Evolutionary conservation across 2,797 vertebrate species (phyloP), one percentile per base, ranked within the genome.

Genomic region (Antrozous pallidus): DNA sequence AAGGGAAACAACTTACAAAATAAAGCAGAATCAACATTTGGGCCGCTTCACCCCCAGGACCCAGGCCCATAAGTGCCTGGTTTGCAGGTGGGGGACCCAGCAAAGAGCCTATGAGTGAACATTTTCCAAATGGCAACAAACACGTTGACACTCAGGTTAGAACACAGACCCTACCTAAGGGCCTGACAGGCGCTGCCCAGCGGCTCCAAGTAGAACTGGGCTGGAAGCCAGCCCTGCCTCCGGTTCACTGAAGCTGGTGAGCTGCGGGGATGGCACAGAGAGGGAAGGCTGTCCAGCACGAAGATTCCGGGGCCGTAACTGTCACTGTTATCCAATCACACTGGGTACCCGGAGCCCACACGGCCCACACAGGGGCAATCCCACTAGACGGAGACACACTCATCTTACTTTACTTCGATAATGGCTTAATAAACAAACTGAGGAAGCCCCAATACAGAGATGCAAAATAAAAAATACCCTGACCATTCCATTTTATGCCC

Each of bases 341-440:
- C 63, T 67, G 8, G 49, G 69, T 31, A 79, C 92, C 81, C 69
- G 82, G 84, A 85, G 90, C 69, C 69, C 33, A 22, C 67, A 94
- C 24, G 2, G 20, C 49, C 90, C 96, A 75, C 71, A 56, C 65
- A 85, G 71, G 96, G 93, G 36, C 54, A 51, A 58, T 73, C 96
- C 83, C 91, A 94, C 94, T 49, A 94, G 88, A 81, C 12, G 10
- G 17, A 70, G 92, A 18, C 28, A n/a, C n/a, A 17, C 31, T 65
- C 56, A 63, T 91, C 90, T 86, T 88, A 31, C 92, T 96, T 95
- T 90, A 84, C 95, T 86, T 67, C 81, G 86, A 90, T 81, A 96
- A 91, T 0, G 0, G 70, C 91, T 94, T 95, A 96, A 95, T 95
- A 84, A 96, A 96, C 90, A 31, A 51, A 78, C 38, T 0, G 28